These are phyloP conservation scores for Brachionus calyciflorus DNA, from an alignment of 1,140 invertebrate species.

Conservation along the genomic window DNA sequence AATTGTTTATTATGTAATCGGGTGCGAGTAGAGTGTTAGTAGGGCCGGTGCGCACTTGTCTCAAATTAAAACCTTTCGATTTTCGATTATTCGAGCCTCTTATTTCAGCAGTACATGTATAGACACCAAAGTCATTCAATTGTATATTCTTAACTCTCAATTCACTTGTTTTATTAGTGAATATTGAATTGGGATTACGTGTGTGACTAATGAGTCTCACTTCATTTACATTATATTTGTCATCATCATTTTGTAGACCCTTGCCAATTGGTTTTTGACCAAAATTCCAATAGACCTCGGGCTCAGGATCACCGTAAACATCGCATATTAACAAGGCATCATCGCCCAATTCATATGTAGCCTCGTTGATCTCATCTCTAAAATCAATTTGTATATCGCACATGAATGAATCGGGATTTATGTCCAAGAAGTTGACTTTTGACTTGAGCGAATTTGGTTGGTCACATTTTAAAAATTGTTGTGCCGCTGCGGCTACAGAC, in stretches of 20 bases:
- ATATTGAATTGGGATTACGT: neutral
- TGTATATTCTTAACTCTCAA: conserved; percentile 11
- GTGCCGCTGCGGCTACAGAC: neutral
- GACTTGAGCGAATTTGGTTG: conserved; percentile 44
- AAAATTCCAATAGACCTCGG: conserved; percentile 33
- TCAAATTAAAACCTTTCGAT: neutral
- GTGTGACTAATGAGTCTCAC: neutral
- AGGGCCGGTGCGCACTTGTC: neutral
- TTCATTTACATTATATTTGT: conserved; percentile 38
- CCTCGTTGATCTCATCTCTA: neutral
- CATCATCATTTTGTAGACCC: neutral
- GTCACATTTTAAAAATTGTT: conserved; percentile 18
- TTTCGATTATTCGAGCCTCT: conserved; percentile 39
- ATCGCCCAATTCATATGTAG: neutral
- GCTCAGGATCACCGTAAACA: conserved; percentile 42
- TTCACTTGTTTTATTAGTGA: conserved; percentile 36
- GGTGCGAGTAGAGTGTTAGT: neutral
- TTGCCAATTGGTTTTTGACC: conserved; percentile 43
- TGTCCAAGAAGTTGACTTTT: conserved; percentile 29
- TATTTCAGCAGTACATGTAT: conserved; percentile 40
- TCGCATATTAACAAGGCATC: conserved; percentile 39
- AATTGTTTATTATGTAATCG: neutral
- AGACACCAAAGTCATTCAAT: conserved; percentile 7
- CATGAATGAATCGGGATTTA: conserved; percentile 40
- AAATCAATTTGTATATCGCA: conserved; percentile 30